A percentile compares a stretch with the other conserved stretches of the same genome.
phyloP scores from a whole-genome alignment of 2,113 vertebrate genomes.

The Edolisoma coerulescens region DNA sequence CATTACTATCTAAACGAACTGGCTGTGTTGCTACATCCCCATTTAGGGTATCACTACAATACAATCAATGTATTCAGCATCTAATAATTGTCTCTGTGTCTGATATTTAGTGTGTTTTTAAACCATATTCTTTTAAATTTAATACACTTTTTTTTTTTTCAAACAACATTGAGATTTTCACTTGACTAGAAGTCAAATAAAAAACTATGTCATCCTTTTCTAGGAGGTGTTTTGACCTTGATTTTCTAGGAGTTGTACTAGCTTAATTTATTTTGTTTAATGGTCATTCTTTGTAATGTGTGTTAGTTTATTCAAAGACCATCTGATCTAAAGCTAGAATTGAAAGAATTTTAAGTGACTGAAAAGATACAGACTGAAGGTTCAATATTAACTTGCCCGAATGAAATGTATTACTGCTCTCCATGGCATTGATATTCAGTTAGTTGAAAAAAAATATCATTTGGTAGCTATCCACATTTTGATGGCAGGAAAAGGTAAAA shows the following conservation, averaged over 20 bases:
- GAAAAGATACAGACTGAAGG: not conserved
- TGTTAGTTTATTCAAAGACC: not conserved
- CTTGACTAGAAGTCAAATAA: not conserved
- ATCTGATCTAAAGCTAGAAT: not conserved
- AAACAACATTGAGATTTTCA: not conserved
- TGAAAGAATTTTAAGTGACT: not conserved
- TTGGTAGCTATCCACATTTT: not conserved
- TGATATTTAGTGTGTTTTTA: not conserved
- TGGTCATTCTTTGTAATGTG: fast-evolving
- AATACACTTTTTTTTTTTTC: not conserved
- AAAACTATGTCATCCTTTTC: not conserved
- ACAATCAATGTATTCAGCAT: not conserved
- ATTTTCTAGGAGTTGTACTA: not conserved
- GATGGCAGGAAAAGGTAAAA: not conserved
- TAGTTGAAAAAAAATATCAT: not conserved
- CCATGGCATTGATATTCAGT: not conserved
- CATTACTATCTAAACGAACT: not conserved
- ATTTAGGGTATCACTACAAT: not conserved
- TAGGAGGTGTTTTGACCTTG: not conserved
- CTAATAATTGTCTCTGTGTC: not conserved
- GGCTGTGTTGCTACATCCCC: not conserved
- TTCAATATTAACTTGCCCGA: not conserved
- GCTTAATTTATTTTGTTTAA: not conserved
- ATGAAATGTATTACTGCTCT: not conserved
- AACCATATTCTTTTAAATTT: not conserved